Base-by-base conservation (phyloP, 35 echinoderm and acorn worm genomes). In the Stichopus chloronotus region DNA sequence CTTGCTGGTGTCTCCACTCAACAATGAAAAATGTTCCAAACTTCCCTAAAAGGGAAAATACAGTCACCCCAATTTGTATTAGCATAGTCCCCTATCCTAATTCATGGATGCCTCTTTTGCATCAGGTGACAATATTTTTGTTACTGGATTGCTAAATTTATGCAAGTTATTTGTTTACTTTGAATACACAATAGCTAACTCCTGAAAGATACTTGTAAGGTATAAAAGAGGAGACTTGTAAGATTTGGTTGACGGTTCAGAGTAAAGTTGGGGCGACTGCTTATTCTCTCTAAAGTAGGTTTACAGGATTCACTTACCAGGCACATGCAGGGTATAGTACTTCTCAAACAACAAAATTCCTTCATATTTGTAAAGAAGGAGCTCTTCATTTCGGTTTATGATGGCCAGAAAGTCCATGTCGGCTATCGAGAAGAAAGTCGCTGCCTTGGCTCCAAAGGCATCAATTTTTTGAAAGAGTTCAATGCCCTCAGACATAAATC, bases 321-420 rank as follows among this genome's bases (percentile, higher is more conserved):
- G 57, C 22, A 88, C 14, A 23, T 63, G 59, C 13, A 88, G 55
- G 0, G 60, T 24, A 63, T 88, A 88, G 25, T 65, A 9, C 30
- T 88, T 59, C 58, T 25, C 58, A 88, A 88, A 88, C 59, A 24
- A 25, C 63, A 65, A 52, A 52, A 88, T 57, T 19, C 86, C 86
- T 88, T 63, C 58, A 71, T 88, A 88, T 88, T 88, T 88, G 55
- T 88, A 88, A 59, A 88, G 55, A 56, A 52, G 20, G 16, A 88
- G 17, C 9, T 88, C 12, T 19, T 56, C 57, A 71, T 88, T 88
- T 71, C 86, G 25, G 86, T 88, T 59, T 14, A 88, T 12, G 8
- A 88, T 59, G 14, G 86, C 86, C 22, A 88, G 58, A 23, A 88
- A 88, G 53, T 88, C 86, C 86, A 88, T 88, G 4, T 60, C 25